A percentile compares a stretch with the other conserved stretches of the same genome.
Conservation (phyloP, 2,888 invertebrate species). For the Tillus elongatus region DNA sequence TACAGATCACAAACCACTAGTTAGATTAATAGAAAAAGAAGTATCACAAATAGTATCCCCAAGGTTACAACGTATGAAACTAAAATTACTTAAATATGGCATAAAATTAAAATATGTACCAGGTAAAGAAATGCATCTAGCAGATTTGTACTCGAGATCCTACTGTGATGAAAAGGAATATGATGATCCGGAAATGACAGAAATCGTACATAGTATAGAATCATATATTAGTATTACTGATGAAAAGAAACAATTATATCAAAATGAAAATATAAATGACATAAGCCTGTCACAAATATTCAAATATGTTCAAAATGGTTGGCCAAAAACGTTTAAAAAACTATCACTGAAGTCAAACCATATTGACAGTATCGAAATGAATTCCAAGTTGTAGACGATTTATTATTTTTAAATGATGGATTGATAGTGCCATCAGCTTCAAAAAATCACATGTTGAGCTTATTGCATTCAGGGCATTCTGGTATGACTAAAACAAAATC, state of each 20-base stretch:
- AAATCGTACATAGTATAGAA: slow-evolving; percentile 12
- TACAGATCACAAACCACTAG: slow-evolving; percentile 28
- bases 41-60: slow-evolving; percentile 9
- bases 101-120: slow-evolving; percentile 17
- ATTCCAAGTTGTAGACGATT: slow-evolving; percentile 19
- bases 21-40: slow-evolving; percentile 20
- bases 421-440: slow-evolving; percentile 18
- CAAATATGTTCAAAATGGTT: slow-evolving; percentile 16
- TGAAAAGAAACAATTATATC: slow-evolving; percentile 15
- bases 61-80: slow-evolving; percentile 20
- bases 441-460: slow-evolving; percentile 7
- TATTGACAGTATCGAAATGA: too few species aligned
- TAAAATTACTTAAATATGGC: slow-evolving; percentile 19
- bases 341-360: too few species aligned
- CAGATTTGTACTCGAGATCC: slow-evolving; percentile 14
- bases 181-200: slow-evolving; percentile 12
- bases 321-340: too few species aligned
- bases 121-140: slow-evolving; percentile 21
- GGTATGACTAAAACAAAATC: slow-evolving; percentile 8
- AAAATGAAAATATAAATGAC: slow-evolving; percentile 14
- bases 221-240: slow-evolving; percentile 18
- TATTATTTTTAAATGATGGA: slow-evolving; percentile 21
- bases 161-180: slow-evolving; percentile 12
- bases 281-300: slow-evolving; percentile 11
- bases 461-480: slow-evolving; percentile 12